Conservation (phyloP, 2,888 invertebrate species). For the Perizoma flavofasciatum region DNA sequence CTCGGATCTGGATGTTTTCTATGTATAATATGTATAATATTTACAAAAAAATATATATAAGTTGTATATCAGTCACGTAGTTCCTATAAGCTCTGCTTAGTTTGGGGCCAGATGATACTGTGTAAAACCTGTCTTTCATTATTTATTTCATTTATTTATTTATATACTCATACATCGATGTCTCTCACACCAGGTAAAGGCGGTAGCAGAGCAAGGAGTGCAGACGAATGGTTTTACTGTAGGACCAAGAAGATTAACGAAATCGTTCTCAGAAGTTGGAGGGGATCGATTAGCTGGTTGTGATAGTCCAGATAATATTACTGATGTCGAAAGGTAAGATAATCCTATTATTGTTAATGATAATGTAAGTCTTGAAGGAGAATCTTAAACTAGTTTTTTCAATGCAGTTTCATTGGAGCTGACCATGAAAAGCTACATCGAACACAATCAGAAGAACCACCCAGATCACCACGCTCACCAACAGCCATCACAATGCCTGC, state of each 20-base stretch:
- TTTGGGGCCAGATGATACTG: too few relatives aligned
- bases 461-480: conserved; percentile 88
- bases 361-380: not conserved
- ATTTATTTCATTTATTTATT: too few relatives aligned
- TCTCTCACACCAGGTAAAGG: conserved; percentile 85
- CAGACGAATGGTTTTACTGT: conserved; percentile 92
- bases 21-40: too few relatives aligned
- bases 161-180: too few relatives aligned
- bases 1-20: too few relatives aligned
- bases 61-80: too few relatives aligned
- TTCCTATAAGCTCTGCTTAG: too few relatives aligned
- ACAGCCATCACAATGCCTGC: conserved; percentile 68
- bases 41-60: too few relatives aligned
- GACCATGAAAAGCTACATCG: conserved; percentile 91
- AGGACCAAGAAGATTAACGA: conserved; percentile 87
- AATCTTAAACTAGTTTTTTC: too few relatives aligned
- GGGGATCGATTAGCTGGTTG: conserved; percentile 66
- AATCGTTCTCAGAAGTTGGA: conserved; percentile 92
- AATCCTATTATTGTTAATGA: not conserved
- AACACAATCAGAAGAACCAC: conserved; percentile 94
- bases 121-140: too few relatives aligned
- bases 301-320: conserved; percentile 61
- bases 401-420: conserved; percentile 62
- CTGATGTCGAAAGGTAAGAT: conserved; percentile 67
- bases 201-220: conserved; percentile 93